A percentile compares a stretch with the other conserved stretches of the same genome.
These are phyloP conservation scores for Drosophila yakuba DNA, from an alignment of 1,140 invertebrate genomes.

Conservation along the genomic window DNA sequence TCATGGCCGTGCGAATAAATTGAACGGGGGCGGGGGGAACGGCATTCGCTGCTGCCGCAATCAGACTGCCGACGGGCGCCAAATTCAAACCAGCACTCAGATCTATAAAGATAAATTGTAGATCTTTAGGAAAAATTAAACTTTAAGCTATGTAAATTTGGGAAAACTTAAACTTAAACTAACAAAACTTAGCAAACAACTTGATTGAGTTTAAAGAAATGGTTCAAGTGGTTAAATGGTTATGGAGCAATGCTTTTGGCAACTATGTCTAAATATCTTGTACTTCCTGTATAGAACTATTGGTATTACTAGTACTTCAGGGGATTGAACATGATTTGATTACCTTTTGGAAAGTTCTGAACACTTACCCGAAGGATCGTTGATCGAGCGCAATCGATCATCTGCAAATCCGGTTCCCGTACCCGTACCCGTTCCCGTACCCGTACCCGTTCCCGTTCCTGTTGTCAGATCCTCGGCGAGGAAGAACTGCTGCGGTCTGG, in stretches of 20 bases:
- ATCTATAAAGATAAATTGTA: constrained; percentile 33
- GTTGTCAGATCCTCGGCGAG: constrained; percentile 16
- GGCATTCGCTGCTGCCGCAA: constrained; percentile 66
- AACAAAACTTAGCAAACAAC: too few species aligned
- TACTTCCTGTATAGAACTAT: too few species aligned
- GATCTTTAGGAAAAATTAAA: not conserved
- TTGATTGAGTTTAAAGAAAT: too few species aligned
- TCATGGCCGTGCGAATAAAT: constrained; percentile 70
- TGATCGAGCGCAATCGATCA: constrained; percentile 35
- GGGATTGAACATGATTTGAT: too few species aligned
- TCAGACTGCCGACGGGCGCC: constrained; percentile 62
- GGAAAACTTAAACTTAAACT: too few species aligned
- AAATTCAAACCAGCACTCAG: constrained; percentile 69
- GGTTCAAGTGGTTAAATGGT: too few species aligned
- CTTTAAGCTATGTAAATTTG: too few species aligned
- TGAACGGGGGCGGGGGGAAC: constrained; percentile 67
- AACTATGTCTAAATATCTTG: too few species aligned
- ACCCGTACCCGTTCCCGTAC: not conserved
- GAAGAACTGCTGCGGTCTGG: constrained; percentile 23
- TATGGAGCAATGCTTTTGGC: too few species aligned
- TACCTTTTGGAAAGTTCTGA: too few species aligned
- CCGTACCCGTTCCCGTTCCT: not conserved
- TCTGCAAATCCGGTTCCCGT: not conserved
- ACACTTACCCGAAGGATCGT: constrained; percentile 63
- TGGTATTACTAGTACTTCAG: too few species aligned